A percentile compares a stretch with the other conserved stretches of the same genome.
phyloP scores from a whole-genome alignment of 2,888 invertebrate species.

The Dioctria rufipes region DNA sequence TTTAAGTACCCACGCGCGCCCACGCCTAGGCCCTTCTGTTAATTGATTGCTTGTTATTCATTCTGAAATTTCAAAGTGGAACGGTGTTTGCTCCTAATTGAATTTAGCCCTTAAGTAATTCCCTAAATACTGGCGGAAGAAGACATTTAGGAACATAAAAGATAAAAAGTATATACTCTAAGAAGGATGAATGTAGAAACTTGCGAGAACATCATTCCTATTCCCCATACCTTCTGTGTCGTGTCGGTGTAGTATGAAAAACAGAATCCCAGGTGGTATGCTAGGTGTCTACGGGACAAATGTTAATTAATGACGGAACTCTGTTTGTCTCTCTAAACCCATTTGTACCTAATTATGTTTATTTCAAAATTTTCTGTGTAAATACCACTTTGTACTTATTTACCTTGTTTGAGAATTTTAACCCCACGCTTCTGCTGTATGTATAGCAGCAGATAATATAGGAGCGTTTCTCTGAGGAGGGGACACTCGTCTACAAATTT shows the following conservation, averaged over 20 bases:
- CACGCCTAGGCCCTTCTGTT: slow-evolving; percentile 1
- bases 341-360: slow-evolving; percentile 53
- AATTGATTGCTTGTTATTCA: slow-evolving; percentile 48
- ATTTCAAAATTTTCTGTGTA: slow-evolving; percentile 53
- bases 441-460: background rate
- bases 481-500: background rate
- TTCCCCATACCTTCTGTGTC: background rate
- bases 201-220: background rate
- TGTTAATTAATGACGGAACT: slow-evolving; percentile 52
- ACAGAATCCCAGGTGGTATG: slow-evolving; percentile 41
- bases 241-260: too few species aligned
- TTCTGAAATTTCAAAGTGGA: slow-evolving; percentile 12
- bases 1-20: background rate
- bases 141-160: slow-evolving; percentile 19
- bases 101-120: slow-evolving; percentile 47
- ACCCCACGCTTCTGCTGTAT: slow-evolving; percentile 14
- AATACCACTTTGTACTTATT: slow-evolving; percentile 52
- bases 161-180: slow-evolving; percentile 6
- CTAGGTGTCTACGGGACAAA: slow-evolving; percentile 49
- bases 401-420: slow-evolving; percentile 44
- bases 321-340: slow-evolving; percentile 52
- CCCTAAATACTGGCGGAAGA: slow-evolving; percentile 10
- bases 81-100: slow-evolving; percentile 39
- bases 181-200: slow-evolving; percentile 15
- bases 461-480: slow-evolving; percentile 5